A percentile compares a stretch with the other conserved stretches of the same genome.
These are phyloP conservation scores for Carpatolechia fugitivella DNA, from an alignment of 2,888 invertebrate species.

Conservation along the genomic window DNA sequence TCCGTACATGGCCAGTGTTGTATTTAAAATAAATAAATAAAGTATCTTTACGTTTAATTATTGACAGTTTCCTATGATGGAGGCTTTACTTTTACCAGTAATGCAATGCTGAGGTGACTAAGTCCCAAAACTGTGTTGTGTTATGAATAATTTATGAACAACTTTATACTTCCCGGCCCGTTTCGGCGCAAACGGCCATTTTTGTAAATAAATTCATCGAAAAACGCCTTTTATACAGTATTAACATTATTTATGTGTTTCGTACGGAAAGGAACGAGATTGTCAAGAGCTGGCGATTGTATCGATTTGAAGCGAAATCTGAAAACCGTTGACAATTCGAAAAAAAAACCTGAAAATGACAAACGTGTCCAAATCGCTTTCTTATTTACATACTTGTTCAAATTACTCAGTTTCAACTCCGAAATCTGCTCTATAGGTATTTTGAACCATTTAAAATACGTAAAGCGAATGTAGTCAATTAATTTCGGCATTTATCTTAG, in stretches of 20 bases:
- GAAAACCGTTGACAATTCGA: slow-evolving; percentile 14
- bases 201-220: slow-evolving; percentile 70
- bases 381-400: neutral
- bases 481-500: slow-evolving; percentile 6
- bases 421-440: neutral
- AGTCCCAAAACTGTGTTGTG: slow-evolving; percentile 41
- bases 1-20: slow-evolving; percentile 34
- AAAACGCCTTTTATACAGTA: slow-evolving; percentile 67
- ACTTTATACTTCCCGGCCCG: slow-evolving; percentile 63
- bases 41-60: slow-evolving; percentile 4
- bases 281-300: slow-evolving; percentile 23
- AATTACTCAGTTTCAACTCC: neutral
- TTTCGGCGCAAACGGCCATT: slow-evolving; percentile 58
- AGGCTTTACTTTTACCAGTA: slow-evolving; percentile 25
- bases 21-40: slow-evolving; percentile 26
- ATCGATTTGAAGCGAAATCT: slow-evolving; percentile 15
- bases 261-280: slow-evolving; percentile 20
- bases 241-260: slow-evolving; percentile 68
- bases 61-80: neutral
- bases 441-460: neutral
- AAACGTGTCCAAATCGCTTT: neutral
- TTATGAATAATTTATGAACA: slow-evolving; percentile 72
- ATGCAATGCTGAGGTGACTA: slow-evolving; percentile 45
- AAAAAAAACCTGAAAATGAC: slow-evolving; percentile 11
- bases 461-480: neutral